Evolutionary conservation across 2,888 invertebrate genomes (phyloP), one percentile per base, ranked within the genome.

Genomic region (Acrobasis consociella): DNA sequence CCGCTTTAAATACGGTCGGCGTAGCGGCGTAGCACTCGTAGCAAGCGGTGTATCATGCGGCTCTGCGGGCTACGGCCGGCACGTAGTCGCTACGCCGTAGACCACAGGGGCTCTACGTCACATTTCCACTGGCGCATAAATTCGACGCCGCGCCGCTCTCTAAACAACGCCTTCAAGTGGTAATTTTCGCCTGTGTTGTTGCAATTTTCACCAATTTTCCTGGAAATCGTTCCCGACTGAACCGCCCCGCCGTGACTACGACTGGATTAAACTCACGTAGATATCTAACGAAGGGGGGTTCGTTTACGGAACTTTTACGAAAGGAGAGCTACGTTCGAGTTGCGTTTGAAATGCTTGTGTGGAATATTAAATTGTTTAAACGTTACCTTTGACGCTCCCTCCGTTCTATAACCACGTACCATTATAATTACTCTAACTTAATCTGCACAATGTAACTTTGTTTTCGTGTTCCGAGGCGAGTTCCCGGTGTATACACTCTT

Each of bases 311-410:
- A 90, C 89, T 91, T 91, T 89, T 86, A 83, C 86, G 83, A 86
- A 89, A 89, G 87, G 85, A 82, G 85, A 83, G 83, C 83, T 81
- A 85, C 87, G 88, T 89, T 89, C 83, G 87, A 89, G 89, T 88
- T 90, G 82, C 87, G 85, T 87, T 90, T 87, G 82, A 86, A 90
- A 89, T 88, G 86, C 88, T 85, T 85, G 89, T 89, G 88, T 83
- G 79, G 91, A 92, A 91, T 92, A 91, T 91, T 89, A 91, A 91
- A 91, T 91, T 90, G 89, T 89, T 91, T 89, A 90, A 91, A 87
- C 83, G 87, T 85, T 89, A 86, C 89, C 87, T 89, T 87, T 86
- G 85, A 87, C 84, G 82, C 80, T 77, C 81, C 81, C 82, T 76
- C 75, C 76, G 71, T 78, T 78, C 77, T 77, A 79, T 78, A 80